phyloP scores from a whole-genome alignment of 37 sponge, comb jelly and placozoan species.

The Hormiphora californensis region DNA sequence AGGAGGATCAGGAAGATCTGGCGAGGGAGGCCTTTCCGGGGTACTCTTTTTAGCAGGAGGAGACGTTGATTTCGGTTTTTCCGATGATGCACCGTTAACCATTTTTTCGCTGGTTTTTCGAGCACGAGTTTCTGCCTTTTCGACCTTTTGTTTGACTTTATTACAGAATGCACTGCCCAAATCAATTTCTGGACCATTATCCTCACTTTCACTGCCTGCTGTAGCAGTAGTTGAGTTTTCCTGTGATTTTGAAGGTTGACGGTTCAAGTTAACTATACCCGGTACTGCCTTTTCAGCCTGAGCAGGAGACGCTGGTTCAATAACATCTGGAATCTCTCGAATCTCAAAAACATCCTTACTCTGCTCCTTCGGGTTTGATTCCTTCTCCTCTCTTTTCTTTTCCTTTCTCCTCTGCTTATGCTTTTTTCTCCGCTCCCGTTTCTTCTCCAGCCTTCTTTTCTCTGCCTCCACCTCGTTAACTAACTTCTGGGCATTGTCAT shows the following conservation, averaged over 20 bases:
- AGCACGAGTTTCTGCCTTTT: constrained; percentile 24
- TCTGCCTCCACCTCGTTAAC: constrained; percentile 34
- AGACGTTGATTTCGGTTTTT: background rate
- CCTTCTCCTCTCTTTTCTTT: constrained; percentile 42
- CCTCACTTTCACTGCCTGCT: background rate
- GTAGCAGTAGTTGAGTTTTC: background rate
- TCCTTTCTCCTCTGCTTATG: constrained; percentile 40
- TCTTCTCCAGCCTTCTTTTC: constrained; percentile 24
- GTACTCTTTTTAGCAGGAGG: background rate
- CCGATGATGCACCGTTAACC: background rate
- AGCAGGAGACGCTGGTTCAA: too few relatives aligned
- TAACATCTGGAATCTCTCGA: too few relatives aligned
- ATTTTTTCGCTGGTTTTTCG: constrained; percentile 10
- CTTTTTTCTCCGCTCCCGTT: constrained; percentile 42
- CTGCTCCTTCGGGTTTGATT: background rate
- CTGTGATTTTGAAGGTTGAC: background rate
- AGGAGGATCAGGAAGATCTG: background rate
- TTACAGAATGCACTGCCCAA: constrained; percentile 40
- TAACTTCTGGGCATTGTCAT: constrained; percentile 32
- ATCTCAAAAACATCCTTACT: background rate
- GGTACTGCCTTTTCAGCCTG: background rate
- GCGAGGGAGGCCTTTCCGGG: background rate
- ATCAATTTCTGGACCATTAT: background rate
- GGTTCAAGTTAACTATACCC: background rate
- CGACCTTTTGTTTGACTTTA: constrained; percentile 43